Percentiles rank a stretch among this genome's conserved stretches.
Evolutionary conservation across 2,888 invertebrate genomes (phyloP).

Genomic region (Allacma fusca): DNA sequence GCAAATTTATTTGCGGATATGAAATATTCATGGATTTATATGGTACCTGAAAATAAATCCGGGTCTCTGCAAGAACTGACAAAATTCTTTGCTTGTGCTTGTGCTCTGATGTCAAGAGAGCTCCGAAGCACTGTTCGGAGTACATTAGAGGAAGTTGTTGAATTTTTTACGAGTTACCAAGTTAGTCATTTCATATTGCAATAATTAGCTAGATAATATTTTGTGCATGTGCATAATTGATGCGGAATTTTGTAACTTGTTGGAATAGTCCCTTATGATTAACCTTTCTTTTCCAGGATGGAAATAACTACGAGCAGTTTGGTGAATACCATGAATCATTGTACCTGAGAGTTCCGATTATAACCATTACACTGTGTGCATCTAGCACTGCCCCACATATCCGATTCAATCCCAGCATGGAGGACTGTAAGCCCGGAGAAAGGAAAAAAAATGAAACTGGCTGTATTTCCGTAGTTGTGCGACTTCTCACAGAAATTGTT

Average conservation of each 20-base stretch:
- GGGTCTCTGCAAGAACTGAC: constrained; percentile 70
- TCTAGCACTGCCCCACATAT: constrained; percentile 65
- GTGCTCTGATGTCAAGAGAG: constrained; percentile 82
- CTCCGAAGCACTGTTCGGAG: constrained; percentile 72
- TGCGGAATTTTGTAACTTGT: too few relatives aligned
- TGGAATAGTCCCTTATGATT: not conserved
- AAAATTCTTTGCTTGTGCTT: constrained; percentile 76
- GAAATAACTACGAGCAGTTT: constrained; percentile 70
- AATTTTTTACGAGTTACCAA: not conserved
- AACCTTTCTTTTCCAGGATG: constrained; percentile 65
- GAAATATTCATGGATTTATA: constrained; percentile 76
- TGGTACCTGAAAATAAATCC: constrained; percentile 71
- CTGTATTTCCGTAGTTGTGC: constrained; percentile 52
- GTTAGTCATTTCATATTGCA: not conserved
- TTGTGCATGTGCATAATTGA: too few relatives aligned
- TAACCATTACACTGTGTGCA: constrained; percentile 64
- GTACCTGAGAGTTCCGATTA: constrained; percentile 69
- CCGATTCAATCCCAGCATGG: constrained; percentile 70
- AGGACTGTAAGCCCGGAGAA: constrained; percentile 63
- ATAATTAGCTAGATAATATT: too few relatives aligned
- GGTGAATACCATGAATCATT: constrained; percentile 72
- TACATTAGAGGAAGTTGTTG: not conserved
- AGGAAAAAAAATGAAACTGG: constrained; percentile 48
- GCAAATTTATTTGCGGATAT: constrained; percentile 82
- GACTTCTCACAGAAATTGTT: constrained; percentile 66